These are phyloP conservation scores for Crotalus tigris DNA, from an alignment of 2,113 vertebrate species.

Conservation along the genomic window DNA sequence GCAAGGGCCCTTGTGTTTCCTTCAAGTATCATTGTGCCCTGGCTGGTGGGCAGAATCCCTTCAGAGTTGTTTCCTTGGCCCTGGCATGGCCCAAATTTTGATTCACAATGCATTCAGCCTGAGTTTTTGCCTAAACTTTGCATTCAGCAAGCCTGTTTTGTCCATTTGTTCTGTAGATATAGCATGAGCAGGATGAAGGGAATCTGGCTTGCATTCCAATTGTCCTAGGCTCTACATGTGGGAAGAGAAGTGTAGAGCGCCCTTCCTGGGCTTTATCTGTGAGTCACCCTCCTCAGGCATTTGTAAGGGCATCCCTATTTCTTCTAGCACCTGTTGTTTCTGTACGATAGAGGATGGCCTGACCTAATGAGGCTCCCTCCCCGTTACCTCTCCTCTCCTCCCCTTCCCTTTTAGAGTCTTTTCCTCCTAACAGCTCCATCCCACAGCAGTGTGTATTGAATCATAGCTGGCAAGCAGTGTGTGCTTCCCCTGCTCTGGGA, in stretches of 20 bases:
- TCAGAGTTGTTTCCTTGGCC: not conserved
- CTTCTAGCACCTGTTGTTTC: not conserved
- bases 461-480: not conserved
- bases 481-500: not conserved
- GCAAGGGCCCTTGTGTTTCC: not conserved
- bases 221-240: not conserved
- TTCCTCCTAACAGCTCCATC: not conserved
- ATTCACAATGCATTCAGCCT: not conserved
- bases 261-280: not conserved
- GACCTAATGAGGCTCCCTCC: not conserved
- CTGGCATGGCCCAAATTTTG: not conserved
- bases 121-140: not conserved
- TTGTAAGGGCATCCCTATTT: not conserved
- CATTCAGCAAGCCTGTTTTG: not conserved
- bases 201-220: not conserved
- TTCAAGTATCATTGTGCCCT: not conserved
- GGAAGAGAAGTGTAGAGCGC: not conserved
- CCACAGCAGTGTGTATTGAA: not conserved
- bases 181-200: not conserved
- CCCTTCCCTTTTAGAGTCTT: not conserved
- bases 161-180: not conserved
- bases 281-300: not conserved
- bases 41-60: not conserved
- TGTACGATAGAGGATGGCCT: not conserved
- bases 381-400: not conserved